Base-by-base conservation (phyloP, 1,140 invertebrate genomes). In the Euwallacea similis region DNA sequence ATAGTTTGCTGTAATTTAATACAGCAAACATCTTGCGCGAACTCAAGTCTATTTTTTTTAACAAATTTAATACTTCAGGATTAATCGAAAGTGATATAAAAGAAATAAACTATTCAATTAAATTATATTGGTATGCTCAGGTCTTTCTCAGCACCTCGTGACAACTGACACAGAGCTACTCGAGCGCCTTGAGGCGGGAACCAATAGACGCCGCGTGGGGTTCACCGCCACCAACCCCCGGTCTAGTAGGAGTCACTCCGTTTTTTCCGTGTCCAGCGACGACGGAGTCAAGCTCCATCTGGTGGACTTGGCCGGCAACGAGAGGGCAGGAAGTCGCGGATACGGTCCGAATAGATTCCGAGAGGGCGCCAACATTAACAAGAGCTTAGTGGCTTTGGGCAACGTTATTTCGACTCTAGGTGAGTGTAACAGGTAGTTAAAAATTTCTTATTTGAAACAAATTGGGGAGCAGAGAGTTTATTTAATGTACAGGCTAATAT, bases 341-440 rank as follows among this genome's bases (percentile, higher is more conserved):
- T 76, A 75, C 44, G 78, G 66, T 58, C 71, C 74, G 8, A 78
- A 74, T 33, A 73, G 88, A 46, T 84, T 90, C 66, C 88, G 91
- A 79, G 91, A 92, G 83, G 91, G 92, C 13, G 88, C 90, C 47
- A 92, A 90, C 77, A 94, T 94, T 75, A 94, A 94, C 82, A 91
- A 90, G 77, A 92, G 91, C 58, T 82, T 94, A 47, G 91, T 93
- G 1, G 90, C 90, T 50, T 82, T 93, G 33, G 90, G 90, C 72
- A 92, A 91, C 81, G 91, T 93, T 42, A 92, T 92, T 76, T 91
- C 90, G 21, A 87, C 89, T 15, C 82, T 93, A 73, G 90, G 90
- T 88, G 84, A 83, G 82, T 77, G 21, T 4, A 33, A 4, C 21
- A 33, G 4, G 21, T 33, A 33, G 21, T 33, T 33, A 33, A 33